Evolutionary conservation across 2,888 invertebrate species (phyloP), one percentile per base, ranked within the genome.

Genomic region (Pyrrhosoma nymphula): DNA sequence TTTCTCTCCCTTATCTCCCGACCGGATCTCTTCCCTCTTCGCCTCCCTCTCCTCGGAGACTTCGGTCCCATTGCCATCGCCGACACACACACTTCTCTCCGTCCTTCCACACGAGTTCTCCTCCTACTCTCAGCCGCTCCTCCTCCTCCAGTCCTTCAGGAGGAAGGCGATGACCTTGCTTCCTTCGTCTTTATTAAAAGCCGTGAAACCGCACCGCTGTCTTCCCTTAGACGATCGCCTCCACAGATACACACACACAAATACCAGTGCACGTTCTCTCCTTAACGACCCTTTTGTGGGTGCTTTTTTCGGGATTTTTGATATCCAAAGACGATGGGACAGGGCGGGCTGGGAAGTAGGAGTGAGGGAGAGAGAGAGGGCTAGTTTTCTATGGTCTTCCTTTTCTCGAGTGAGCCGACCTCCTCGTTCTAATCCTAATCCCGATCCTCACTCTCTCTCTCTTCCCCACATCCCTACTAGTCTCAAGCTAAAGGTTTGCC

Each of bases 271-370:
- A 55, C 26, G 55, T 93, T 93, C 93, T 93, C 93, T 93, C 47
- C 93, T 93, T 93, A 93, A 93, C 93, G 69, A 93, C 47, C 93
- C 69, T 69, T 93, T 93, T 93, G 93, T 93, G 39, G 90, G 90
- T 1, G 18, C n/a, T 69, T 60, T 35, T 69, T 93, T 93, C 35
- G 47, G 93, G 47, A 63, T 47, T n/a, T 69, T 14, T 69, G 93
- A 93, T 93, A 93, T 93, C 75, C 47, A 47, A 63, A 18, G 55
- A 69, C 56, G 69, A 93, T 93, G 93, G 82, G 82, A 82, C 82
- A 35, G 16, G 82, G 26, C n/a, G 23, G 69, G 69, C 26, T 10
- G 69, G 18, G 69, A 69, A 26, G 60, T 18, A 60, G 20, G 47
- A 47, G 47, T 47, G 47, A 4, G 47, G 47, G 47, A 47, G 47